A percentile compares a stretch with the other conserved stretches of the same genome.
These are phyloP conservation scores for Callyntrura guangdongensis DNA, from an alignment of 2,888 invertebrate species.

Conservation along the genomic window DNA sequence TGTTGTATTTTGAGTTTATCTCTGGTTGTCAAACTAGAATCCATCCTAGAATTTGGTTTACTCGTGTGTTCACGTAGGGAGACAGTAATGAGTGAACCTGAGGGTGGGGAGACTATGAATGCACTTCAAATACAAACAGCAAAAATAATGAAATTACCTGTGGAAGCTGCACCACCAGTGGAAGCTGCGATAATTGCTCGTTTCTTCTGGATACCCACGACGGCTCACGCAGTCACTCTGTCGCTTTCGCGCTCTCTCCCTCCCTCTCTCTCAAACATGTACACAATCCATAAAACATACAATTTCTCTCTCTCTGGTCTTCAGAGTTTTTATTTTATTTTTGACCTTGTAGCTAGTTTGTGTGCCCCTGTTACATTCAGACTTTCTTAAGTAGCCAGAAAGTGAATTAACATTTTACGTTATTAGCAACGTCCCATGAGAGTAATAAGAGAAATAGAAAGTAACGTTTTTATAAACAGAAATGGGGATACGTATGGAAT, in stretches of 20 bases:
- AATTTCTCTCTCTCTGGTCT: neutral
- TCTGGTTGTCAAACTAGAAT: too few species aligned
- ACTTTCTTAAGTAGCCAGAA: neutral
- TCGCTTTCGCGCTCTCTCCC: neutral
- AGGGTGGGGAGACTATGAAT: neutral
- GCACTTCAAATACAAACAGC: neutral
- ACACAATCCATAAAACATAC: neutral
- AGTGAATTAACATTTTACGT: slow-evolving; percentile 14
- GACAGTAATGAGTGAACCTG: neutral
- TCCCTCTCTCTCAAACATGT: neutral
- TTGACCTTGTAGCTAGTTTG: neutral
- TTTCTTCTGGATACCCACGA: slow-evolving; percentile 49
- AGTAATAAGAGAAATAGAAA: neutral
- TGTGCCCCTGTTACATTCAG: neutral
- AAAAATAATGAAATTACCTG: slow-evolving; percentile 12
- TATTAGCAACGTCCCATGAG: neutral
- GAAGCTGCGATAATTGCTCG: slow-evolving; percentile 27
- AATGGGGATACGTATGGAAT: too few species aligned
- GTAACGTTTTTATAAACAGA: too few species aligned
- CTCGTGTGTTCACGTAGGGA: too few species aligned
- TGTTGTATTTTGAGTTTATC: too few species aligned
- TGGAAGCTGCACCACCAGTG: neutral
- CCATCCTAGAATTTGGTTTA: too few species aligned
- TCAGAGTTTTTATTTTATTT: neutral
- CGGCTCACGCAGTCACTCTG: slow-evolving; percentile 21